Evolutionary conservation across 2,888 invertebrate genomes (phyloP).

Genomic region (Chymomyza procnemis): DNA sequence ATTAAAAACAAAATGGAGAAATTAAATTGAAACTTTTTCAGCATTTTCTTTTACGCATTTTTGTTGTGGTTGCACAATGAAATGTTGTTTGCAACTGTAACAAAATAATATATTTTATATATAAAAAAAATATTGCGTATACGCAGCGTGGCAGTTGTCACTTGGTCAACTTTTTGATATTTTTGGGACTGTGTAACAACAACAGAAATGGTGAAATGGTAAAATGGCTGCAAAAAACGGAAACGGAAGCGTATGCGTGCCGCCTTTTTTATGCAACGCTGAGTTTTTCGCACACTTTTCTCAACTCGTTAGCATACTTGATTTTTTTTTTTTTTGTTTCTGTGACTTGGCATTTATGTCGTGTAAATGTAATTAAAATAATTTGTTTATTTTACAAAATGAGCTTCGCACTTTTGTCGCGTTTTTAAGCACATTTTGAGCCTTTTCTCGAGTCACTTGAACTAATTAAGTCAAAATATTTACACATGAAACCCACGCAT

Average conservation of each 20-base stretch:
- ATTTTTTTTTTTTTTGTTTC: not conserved
- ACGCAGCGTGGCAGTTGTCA: not conserved
- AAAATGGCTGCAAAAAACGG: not conserved
- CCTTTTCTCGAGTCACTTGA: constrained; percentile 36
- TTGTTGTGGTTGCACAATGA: not conserved
- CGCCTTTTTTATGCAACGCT: not conserved
- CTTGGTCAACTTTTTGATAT: not conserved
- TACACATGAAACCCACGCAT: constrained; percentile 41
- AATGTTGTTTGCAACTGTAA: not conserved
- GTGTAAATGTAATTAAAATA: constrained; percentile 53
- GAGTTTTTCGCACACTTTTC: too few species aligned
- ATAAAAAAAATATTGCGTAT: not conserved
- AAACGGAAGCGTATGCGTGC: not conserved
- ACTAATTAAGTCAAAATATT: constrained; percentile 61
- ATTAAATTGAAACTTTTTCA: constrained; percentile 3
- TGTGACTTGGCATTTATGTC: constrained; percentile 9
- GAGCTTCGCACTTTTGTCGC: constrained; percentile 62
- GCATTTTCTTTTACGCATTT: too few species aligned
- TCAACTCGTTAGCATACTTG: not conserved
- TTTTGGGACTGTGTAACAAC: not conserved
- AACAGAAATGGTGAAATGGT: too few species aligned
- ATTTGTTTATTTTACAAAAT: constrained; percentile 67
- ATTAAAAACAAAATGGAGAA: constrained; percentile 4
- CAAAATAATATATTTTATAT: not conserved
- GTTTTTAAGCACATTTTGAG: constrained; percentile 40